Evolutionary conservation across 1,140 invertebrate genomes (phyloP), one percentile per base, ranked within the genome.

Genomic region (Melipona quadrifasciata): DNA sequence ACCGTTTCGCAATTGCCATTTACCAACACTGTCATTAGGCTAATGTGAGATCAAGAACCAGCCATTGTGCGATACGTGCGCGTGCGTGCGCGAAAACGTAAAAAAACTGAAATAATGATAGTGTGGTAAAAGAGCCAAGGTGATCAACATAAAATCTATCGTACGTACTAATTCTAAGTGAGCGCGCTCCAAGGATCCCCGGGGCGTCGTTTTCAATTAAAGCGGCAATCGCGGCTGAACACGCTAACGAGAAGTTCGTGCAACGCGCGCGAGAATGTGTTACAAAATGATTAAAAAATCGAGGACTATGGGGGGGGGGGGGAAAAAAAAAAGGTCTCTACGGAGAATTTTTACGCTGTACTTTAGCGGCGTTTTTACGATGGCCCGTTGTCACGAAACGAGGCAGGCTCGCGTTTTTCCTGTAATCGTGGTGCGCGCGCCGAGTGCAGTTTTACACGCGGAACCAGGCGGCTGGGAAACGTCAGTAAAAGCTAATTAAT

Each of bases 401-500:
- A 70, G 39, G 19, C 21, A 70, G 39, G 19, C 21, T 77, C n/a
- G 47, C 27, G 39, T 27, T 85, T n/a, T 34, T 76, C 67, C 67
- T 47, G 67, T 84, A 86, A 86, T 84, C 58, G 8, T 6, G 8
- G 39, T 8, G 39, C 39, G 39, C 39, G 6, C 39, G 51, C 39
- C 27, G 34, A 6, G 17, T 74, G 53, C 39, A 78, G 64, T 21
- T 72, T 64, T 27, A n/a, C 53, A 71, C 34, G 70, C 70, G 71
- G 8, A 47, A 72, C 71, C 4, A 47, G 39, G 21, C 70, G n/a
- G 24, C 71, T 16, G 39, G 21, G 58, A 65, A 58, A 55, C 72
- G 39, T 67, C 53, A 31, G 47, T 77, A 67, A 65, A 53, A 47
- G 65, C 34, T 75, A 87, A 81, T 87, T 87, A 85, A 87, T 87